Evolutionary conservation across 1,140 invertebrate genomes (phyloP), one percentile per base, ranked within the genome.

Genomic region (Eufriesea mexicana): DNA sequence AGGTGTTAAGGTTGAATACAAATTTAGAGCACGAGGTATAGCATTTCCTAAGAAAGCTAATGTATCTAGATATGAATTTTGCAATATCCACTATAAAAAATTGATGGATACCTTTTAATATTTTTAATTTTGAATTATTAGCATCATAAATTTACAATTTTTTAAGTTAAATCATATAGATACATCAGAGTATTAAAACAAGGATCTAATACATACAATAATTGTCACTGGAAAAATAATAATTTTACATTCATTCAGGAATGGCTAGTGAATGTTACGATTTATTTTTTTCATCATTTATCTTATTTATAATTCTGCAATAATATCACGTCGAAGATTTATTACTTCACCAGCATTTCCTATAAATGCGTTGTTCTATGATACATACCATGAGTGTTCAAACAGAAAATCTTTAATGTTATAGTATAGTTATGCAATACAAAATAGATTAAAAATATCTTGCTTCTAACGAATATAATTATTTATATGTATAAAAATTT

Each of bases 1-100:
- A 87, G 57, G 85, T 87, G 85, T 84, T 57, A 84, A 66, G 51
- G 45, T 14, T 70, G 61, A 70, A 54, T 62, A 70, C 23, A 59
- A 54, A 59, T 59, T 62, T 61, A 54, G 74, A 83, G 81, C 73
- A 83, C 64, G 62, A 45, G 28, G 25, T 45, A 51, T 64, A 55
- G 28, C 16, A 70, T 54, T 76, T 47, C 66, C 66, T 51, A 78
- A 71, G 7, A 45, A 78, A 62, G 55, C 85, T 72, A 87, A 87
- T 87, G 85, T 87, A 87, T 87, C 85, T 87, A 87, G 35, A 86
- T 86, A 80, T 84, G 45, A 79, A 76, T 79, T 78, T 8, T 14
- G 54, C 51, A 71, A 64, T 57, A 62, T 75, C 28, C 28, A 71
- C 49, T 49, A 45, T 54, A 78, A 59, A 84, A 84, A 84, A 23